Evolutionary conservation across 2,888 invertebrate species (phyloP).

Genomic region (Drosophila affinis): DNA sequence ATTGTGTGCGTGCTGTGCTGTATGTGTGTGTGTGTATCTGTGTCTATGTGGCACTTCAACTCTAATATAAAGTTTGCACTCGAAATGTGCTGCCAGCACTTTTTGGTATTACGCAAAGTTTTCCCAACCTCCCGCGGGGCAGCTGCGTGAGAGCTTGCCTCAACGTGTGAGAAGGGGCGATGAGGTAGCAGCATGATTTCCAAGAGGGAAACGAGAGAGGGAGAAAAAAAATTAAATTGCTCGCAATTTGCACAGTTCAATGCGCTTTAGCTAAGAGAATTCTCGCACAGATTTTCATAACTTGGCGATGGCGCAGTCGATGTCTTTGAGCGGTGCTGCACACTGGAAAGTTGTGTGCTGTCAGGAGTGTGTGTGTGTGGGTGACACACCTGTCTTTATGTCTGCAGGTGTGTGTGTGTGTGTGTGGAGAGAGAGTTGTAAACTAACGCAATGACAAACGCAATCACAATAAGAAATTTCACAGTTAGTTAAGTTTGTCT

Average conservation of each 20-base stretch:
- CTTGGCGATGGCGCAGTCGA: constrained; percentile 61
- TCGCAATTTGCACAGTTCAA: constrained; percentile 80
- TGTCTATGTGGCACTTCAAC: constrained; percentile 72
- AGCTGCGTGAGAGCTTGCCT: constrained; percentile 26
- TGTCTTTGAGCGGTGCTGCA: constrained; percentile 41
- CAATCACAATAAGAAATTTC: constrained; percentile 79
- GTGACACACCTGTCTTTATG: constrained; percentile 7
- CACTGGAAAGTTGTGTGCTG: constrained; percentile 25
- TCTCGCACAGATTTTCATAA: constrained; percentile 77
- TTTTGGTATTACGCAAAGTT: constrained; percentile 78
- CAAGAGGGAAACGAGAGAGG: constrained; percentile 18
- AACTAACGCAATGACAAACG: constrained; percentile 79
- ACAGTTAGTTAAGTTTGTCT: constrained; percentile 78
- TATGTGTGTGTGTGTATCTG: constrained; percentile 19
- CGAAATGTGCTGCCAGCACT: constrained; percentile 76
- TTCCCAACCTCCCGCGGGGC: constrained; percentile 46
- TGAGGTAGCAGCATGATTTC: constrained; percentile 42
- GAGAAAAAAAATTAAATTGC: constrained; percentile 74
- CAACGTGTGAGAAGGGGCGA: constrained; percentile 12
- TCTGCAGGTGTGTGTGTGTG: constrained; percentile 1
- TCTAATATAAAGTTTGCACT: constrained; percentile 77
- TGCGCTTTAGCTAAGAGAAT: constrained; percentile 72
- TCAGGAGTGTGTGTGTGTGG: constrained; percentile 6
- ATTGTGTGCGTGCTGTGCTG: constrained; percentile 8
- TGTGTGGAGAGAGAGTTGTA: constrained; percentile 56